phyloP scores from a whole-genome alignment of 2,888 invertebrate genomes.

The Chrysolina oricalcia region DNA sequence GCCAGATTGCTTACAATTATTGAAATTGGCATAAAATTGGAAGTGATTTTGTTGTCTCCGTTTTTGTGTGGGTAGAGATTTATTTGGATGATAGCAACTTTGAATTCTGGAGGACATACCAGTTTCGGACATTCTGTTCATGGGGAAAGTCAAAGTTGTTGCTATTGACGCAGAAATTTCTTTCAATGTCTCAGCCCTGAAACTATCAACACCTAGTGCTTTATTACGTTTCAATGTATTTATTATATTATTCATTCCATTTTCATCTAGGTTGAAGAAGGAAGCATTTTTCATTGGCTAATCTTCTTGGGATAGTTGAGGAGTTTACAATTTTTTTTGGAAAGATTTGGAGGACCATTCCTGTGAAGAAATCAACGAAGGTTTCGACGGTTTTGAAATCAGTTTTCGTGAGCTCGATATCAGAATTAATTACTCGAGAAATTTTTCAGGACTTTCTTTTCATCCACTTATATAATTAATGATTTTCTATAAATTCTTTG shows the following conservation, averaged over 20 bases:
- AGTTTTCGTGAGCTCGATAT: not conserved
- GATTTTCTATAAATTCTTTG: constrained; percentile 8
- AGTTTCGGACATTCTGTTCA: not conserved
- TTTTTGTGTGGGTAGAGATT: too few relatives aligned
- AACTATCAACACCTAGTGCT: not conserved
- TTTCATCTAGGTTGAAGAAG: too few relatives aligned
- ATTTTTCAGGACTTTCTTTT: not conserved
- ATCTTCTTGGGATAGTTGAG: too few relatives aligned
- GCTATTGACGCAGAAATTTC: not conserved
- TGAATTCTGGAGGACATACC: constrained; percentile 3
- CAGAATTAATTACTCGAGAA: not conserved
- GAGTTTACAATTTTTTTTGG: too few relatives aligned
- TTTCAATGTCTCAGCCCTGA: not conserved
- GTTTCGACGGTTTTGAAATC: not conserved
- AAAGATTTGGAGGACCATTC: too few relatives aligned
- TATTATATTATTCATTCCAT: constrained; percentile 7
- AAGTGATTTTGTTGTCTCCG: too few relatives aligned
- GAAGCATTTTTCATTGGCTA: too few relatives aligned
- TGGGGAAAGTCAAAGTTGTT: not conserved
- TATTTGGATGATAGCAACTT: constrained; percentile 6
- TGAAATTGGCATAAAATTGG: too few relatives aligned
- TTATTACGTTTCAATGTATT: constrained; percentile 13
- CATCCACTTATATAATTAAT: too few relatives aligned
- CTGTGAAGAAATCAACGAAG: constrained; percentile 3
- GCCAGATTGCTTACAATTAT: too few relatives aligned